phyloP scores from a whole-genome alignment of 2,113 vertebrate genomes.

The Phainopepla nitens region DNA sequence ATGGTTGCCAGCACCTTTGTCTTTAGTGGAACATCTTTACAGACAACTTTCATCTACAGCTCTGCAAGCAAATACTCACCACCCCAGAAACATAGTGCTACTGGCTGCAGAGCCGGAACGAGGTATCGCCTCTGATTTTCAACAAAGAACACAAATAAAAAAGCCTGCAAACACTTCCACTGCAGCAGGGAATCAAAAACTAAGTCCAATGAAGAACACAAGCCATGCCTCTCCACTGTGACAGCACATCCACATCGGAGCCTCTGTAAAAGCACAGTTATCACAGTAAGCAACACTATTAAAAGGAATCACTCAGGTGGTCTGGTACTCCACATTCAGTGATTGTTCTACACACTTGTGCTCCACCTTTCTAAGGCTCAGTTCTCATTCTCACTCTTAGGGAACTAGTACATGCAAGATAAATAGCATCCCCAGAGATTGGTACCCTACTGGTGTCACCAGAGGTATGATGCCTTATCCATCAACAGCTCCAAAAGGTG shows the following conservation, averaged over 20 bases:
- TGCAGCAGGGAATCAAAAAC: not conserved
- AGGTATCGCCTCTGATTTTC: not conserved
- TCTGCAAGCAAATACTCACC: not conserved
- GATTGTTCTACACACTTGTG: not conserved
- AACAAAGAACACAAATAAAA: not conserved
- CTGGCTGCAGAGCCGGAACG: not conserved
- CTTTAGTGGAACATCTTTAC: not conserved
- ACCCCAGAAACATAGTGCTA: not conserved
- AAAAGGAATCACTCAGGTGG: not conserved
- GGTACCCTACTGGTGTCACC: accelerated
- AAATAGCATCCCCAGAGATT: not conserved
- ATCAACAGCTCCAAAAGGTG: not conserved
- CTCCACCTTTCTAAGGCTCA: not conserved
- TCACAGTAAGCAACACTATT: not conserved
- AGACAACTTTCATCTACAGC: not conserved
- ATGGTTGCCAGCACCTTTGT: not conserved
- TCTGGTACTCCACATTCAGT: not conserved
- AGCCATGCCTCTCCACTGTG: not conserved
- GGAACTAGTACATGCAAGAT: not conserved
- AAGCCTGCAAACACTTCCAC: not conserved
- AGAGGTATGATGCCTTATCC: not conserved
- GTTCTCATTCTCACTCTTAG: not conserved
- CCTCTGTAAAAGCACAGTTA: not conserved
- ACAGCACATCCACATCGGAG: not conserved
- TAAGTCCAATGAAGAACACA: not conserved